phyloP scores from a whole-genome alignment of 2,797 vertebrate species.

The Melanotaenia parkinsoni region DNA sequence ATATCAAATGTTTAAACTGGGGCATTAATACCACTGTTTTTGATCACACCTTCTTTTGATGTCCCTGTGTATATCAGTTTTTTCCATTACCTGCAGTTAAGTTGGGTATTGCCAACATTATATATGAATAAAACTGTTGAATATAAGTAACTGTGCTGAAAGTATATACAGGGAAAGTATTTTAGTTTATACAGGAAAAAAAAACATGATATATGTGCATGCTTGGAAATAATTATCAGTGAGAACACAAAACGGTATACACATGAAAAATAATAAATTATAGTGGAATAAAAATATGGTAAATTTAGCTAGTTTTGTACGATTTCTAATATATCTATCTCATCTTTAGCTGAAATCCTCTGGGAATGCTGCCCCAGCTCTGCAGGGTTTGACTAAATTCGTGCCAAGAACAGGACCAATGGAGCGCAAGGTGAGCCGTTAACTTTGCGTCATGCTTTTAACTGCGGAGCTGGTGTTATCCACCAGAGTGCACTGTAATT shows the following conservation, averaged over 20 bases:
- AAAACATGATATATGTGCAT: neutral
- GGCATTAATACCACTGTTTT: neutral
- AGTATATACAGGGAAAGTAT: neutral
- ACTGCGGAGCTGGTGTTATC: slow-evolving; percentile 14
- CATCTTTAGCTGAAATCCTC: slow-evolving; percentile 45
- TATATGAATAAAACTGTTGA: neutral
- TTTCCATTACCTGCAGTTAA: too few species aligned
- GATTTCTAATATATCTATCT: neutral
- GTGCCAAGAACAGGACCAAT: slow-evolving; percentile 61
- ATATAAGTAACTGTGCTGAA: neutral
- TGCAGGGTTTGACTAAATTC: slow-evolving; percentile 68
- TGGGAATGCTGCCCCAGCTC: neutral
- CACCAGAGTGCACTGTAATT: slow-evolving; percentile 57
- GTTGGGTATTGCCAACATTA: neutral
- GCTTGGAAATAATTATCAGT: neutral
- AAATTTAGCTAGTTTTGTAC: neutral
- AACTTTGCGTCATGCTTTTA: neutral
- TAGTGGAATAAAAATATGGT: neutral
- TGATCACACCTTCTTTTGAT: too few species aligned
- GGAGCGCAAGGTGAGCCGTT: slow-evolving; percentile 54
- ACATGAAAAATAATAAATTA: neutral
- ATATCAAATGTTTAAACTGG: neutral
- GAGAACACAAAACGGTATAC: neutral
- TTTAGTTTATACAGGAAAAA: neutral
- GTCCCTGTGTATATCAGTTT: too few species aligned